Evolutionary conservation across 2,797 vertebrate species (phyloP).

Genomic region (Betta splendens): DNA sequence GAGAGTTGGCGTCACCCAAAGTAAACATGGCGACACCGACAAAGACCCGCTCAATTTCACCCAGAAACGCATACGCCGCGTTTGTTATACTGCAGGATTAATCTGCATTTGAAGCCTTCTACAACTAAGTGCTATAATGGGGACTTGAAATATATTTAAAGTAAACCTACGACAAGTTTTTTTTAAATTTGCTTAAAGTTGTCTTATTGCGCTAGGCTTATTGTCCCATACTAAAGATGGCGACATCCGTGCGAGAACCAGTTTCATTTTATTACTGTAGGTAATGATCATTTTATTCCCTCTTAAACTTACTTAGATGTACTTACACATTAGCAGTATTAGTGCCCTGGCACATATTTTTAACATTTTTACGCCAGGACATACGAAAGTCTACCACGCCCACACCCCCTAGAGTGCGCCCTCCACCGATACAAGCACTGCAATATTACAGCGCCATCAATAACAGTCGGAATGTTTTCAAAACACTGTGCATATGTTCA

Average conservation of each 20-base stretch:
- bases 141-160: neutral
- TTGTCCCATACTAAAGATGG: constrained; percentile 86
- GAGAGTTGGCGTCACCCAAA: constrained; percentile 77
- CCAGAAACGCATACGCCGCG: constrained; percentile 8
- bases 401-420: constrained; percentile 54
- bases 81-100: neutral
- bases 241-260: constrained; percentile 53
- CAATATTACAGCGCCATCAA: neutral
- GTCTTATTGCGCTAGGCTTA: constrained; percentile 60
- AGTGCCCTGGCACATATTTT: constrained; percentile 17
- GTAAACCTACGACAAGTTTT: constrained; percentile 23
- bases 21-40: constrained; percentile 81
- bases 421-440: constrained; percentile 28
- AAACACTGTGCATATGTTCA: too few species aligned
- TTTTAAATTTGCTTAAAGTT: constrained; percentile 58
- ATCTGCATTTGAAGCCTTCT: rapidly evolving
- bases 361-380: constrained; percentile 21
- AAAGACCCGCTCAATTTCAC: constrained; percentile 39
- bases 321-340: constrained; percentile 1
- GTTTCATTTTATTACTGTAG: constrained; percentile 40
- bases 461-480: neutral
- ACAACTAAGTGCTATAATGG: neutral
- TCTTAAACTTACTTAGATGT: neutral
- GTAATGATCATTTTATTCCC: constrained; percentile 13
- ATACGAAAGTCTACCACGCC: constrained; percentile 58